Base-by-base conservation (phyloP, 2,113 vertebrate genomes). In the Talpa occidentalis region DNA sequence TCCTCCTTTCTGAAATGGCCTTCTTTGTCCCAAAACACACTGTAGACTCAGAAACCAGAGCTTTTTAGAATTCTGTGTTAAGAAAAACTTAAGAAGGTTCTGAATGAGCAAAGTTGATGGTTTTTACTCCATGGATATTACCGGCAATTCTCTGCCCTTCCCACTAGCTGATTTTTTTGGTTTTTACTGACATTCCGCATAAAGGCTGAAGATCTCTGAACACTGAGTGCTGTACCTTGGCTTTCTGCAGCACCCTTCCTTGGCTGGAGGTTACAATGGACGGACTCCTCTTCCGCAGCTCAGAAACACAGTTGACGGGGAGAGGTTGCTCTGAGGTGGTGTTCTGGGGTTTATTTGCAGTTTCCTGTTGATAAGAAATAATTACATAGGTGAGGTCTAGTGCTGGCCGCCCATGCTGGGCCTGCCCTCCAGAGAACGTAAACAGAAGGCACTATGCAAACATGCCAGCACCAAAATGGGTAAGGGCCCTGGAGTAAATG, bases 211-310 rank as follows among this genome's bases (percentile, higher is more conserved):
- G 73, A 21, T n/a, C 35, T 72, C 35, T 79, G 70, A 8, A 67
- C 52, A 80, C 24, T 60, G n/a, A n/a, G 49, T 42, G 37, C 44
- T 40, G 79, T 98, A 99, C 99, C 99, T 99, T 99, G 88, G 99
- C 99, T 97, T 99, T 99, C 97, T 99, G 98, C 97, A 99, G 99
- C 98, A 99, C 99, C 0, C 98, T 99, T 60, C 99, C 99, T 88
- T 98, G 98, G 88, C 97, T 98, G 93, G 99, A 98, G 28, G 99
- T 98, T 60, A 98, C 98, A 35, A 99, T 98, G 95, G 99, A 99
- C 0, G 98, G 99, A 14, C 99, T 99, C 32, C 99, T 99, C 88
- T 99, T 99, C 72, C 99, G 98, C 97, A 99, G 97, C 98, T 99
- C 99, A 0, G 98, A 98, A 16, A 99, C 99, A 96, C 99, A 99